Evolutionary conservation across 1,140 invertebrate species (phyloP).

Genomic region (Heliconius hermathena): DNA sequence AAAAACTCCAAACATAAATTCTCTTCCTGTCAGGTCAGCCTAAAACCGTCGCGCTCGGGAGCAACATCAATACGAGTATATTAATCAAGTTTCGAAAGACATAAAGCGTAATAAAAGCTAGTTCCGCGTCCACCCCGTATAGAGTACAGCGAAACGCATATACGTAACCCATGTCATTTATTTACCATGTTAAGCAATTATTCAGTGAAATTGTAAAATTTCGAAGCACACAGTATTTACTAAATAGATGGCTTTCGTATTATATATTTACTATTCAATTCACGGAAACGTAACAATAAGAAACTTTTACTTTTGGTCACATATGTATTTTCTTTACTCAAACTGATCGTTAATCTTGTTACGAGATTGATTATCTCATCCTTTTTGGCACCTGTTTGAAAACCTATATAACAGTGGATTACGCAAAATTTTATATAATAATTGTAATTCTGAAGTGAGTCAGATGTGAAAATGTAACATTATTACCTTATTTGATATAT

Average conservation of each 20-base stretch:
- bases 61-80: not conserved
- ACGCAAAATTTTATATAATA: not conserved
- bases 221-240: conserved; percentile 63
- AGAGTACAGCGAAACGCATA: conserved; percentile 9
- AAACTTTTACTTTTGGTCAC: conserved; percentile 59
- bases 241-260: conserved; percentile 66
- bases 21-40: not conserved
- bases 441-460: not conserved
- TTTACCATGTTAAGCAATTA: conserved; percentile 53
- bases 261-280: conserved; percentile 35
- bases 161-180: conserved; percentile 53
- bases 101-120: conserved; percentile 14
- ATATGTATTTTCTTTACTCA: conserved; percentile 35
- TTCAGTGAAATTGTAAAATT: conserved; percentile 77
- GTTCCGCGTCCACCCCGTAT: not conserved
- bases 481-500: no score
- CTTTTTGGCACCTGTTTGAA: conserved; percentile 15
- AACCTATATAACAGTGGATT: not conserved
- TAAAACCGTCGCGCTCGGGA: not conserved
- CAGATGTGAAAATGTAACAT: not conserved
- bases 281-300: conserved; percentile 53
- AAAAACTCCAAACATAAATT: not conserved
- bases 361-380: conserved; percentile 33
- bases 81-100: not conserved
- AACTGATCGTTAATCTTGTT: conserved; percentile 35